Conservation (phyloP, 2,113 vertebrate genomes). For the Alligator mississippiensis region DNA sequence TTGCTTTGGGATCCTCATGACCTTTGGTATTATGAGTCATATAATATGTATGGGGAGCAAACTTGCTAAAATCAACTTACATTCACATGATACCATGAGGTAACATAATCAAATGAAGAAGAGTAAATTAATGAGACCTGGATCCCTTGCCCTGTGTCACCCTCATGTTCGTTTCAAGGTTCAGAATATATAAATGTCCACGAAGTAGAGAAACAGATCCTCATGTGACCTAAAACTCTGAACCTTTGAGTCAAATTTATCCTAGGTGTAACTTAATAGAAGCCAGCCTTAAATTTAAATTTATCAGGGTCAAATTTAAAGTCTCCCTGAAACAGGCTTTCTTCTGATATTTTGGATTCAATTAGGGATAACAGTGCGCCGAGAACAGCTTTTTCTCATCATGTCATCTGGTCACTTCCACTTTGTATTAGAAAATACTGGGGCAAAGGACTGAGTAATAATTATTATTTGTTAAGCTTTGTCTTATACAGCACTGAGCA, state of each 20-base stretch:
- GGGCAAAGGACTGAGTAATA: constrained; percentile 46
- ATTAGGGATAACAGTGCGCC: not conserved
- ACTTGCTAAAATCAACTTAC: not conserved
- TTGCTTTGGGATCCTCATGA: not conserved
- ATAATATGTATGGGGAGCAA: not conserved
- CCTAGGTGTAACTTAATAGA: not conserved
- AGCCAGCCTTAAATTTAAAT: not conserved
- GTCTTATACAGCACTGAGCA: constrained; percentile 38
- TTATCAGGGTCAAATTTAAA: not conserved
- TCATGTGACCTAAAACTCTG: accelerated
- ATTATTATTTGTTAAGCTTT: constrained; percentile 64
- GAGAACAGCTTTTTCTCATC: constrained; percentile 24
- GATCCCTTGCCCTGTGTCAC: not conserved
- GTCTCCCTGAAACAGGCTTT: not conserved
- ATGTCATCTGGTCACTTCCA: constrained; percentile 34
- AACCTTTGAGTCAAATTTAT: not conserved
- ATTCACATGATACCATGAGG: not conserved
- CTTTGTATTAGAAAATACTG: constrained; percentile 51
- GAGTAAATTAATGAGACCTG: not conserved
- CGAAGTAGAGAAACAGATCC: not conserved
- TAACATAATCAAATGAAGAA: not conserved
- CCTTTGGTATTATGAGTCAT: not conserved
- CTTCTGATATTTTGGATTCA: not conserved
- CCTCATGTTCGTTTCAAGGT: not conserved
- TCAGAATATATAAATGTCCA: not conserved